These are phyloP conservation scores for Corythornis madagascariensis DNA, from an alignment of 2,113 vertebrate genomes.

Conservation along the genomic window DNA sequence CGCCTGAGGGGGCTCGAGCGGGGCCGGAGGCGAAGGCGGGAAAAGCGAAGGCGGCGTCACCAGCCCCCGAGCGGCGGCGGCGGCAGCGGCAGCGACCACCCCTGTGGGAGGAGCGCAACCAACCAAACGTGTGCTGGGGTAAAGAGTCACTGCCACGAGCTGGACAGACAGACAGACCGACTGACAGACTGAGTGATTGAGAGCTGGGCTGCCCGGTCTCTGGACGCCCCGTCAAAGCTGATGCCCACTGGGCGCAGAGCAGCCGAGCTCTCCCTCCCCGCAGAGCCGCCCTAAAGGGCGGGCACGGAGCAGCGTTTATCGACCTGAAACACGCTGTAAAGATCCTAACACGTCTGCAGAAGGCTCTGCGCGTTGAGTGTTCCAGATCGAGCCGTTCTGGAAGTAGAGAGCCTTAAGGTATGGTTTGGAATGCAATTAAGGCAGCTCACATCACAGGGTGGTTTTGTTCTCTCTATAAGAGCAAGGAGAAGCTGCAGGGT, in stretches of 20 bases:
- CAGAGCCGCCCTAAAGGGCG: neutral
- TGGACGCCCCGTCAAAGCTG: neutral
- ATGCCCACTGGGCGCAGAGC: neutral
- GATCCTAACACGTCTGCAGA: neutral
- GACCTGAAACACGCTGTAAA: neutral
- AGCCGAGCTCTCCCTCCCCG: neutral
- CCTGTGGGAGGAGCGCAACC: too few relatives aligned
- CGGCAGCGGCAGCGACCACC: too few relatives aligned
- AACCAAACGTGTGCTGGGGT: neutral
- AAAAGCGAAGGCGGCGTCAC: too few relatives aligned
- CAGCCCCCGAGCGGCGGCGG: too few relatives aligned
- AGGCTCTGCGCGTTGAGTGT: neutral
- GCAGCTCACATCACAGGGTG: neutral
- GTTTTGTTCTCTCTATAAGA: neutral
- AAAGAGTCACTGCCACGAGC: neutral
- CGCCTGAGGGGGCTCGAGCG: too few relatives aligned
- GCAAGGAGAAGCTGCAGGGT: neutral
- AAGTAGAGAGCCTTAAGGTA: neutral
- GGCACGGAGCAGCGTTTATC: too few relatives aligned
- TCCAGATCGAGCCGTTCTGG: neutral
- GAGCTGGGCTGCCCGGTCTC: neutral
- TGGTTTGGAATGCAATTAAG: neutral
- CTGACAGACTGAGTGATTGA: too few relatives aligned
- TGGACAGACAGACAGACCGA: neutral
- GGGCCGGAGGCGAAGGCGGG: too few relatives aligned